Conservation (phyloP, 2,113 vertebrate genomes). For the Colaptes auratus region DNA sequence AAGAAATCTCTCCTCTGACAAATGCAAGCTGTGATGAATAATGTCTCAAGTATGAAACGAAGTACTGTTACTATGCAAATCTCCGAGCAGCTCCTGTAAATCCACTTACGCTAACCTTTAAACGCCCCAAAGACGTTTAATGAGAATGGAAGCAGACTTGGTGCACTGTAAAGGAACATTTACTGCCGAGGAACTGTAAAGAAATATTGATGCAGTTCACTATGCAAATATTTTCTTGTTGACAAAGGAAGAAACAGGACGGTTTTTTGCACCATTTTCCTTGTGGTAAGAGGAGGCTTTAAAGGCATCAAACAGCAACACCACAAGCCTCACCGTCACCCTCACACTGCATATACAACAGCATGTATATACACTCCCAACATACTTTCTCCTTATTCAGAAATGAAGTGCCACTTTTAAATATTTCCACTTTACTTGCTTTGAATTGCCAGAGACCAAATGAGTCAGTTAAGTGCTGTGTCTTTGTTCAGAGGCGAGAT, state of each 20-base stretch:
- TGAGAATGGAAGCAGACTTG: background rate
- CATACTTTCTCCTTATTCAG: background rate
- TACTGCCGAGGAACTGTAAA: background rate
- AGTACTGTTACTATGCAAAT: background rate
- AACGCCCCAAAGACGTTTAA: background rate
- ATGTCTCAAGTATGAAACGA: background rate
- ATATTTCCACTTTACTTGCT: constrained; percentile 77
- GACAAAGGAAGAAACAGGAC: background rate
- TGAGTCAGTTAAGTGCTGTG: constrained; percentile 80
- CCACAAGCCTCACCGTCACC: background rate
- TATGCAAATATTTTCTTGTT: background rate
- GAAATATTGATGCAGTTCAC: background rate
- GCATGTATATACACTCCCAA: background rate
- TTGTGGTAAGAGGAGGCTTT: background rate
- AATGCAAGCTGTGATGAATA: background rate
- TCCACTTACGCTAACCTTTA: background rate
- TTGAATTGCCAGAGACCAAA: constrained; percentile 80
- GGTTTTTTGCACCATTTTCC: background rate
- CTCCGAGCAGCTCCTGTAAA: background rate
- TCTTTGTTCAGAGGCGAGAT: constrained; percentile 72
- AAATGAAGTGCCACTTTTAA: constrained; percentile 65
- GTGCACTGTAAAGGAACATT: background rate
- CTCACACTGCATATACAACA: background rate
- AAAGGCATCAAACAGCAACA: background rate
- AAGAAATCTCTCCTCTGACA: background rate